Percentiles rank a stretch among this genome's conserved stretches.
Conservation (phyloP, 2,113 vertebrate species). For the Myrmecobius fasciatus region DNA sequence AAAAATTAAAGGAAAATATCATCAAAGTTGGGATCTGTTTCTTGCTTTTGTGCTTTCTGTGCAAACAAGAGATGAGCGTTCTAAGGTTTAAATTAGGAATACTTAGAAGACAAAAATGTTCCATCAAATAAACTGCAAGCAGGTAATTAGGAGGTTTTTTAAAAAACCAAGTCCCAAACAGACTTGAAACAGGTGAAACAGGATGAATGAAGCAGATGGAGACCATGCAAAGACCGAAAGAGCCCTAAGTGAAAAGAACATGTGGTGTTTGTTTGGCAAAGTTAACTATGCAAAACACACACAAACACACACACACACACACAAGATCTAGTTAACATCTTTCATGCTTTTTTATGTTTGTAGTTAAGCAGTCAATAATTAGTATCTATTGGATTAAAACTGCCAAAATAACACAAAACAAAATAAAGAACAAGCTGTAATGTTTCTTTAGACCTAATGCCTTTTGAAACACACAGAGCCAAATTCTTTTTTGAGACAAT, state of each 20-base stretch:
- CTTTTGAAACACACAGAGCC: background rate
- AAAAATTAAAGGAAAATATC: background rate
- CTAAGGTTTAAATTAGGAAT: background rate
- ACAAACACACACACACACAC: background rate
- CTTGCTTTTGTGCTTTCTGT: background rate
- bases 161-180: background rate
- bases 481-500: background rate
- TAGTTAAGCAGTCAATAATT: background rate
- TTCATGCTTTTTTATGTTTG: background rate
- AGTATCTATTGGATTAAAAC: background rate
- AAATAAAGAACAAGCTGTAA: background rate
- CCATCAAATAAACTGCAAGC: background rate
- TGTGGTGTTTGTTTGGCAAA: background rate
- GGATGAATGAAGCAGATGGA: background rate
- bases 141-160: background rate
- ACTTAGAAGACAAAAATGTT: background rate
- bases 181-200: background rate
- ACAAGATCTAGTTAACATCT: background rate
- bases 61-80: background rate
- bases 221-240: background rate
- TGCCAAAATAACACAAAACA: background rate
- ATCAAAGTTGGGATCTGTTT: background rate
- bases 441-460: background rate
- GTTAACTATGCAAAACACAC: background rate
- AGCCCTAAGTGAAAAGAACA: background rate